These are phyloP conservation scores for Pogonognathellus flavescens DNA, from an alignment of 1,140 invertebrate species.

Conservation along the genomic window DNA sequence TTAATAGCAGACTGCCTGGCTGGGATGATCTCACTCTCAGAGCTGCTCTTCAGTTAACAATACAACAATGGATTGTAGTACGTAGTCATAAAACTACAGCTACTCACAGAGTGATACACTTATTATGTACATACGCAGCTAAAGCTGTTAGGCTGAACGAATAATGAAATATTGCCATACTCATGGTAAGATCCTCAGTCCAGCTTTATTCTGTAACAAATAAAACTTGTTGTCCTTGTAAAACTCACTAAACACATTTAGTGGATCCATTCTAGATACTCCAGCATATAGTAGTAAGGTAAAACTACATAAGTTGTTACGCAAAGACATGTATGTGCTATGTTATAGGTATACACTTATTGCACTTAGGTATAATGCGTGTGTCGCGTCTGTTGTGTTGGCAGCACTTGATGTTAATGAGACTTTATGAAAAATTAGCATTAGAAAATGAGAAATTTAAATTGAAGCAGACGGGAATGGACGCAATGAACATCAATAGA, in stretches of 20 bases:
- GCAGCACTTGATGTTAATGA: constrained; percentile 31
- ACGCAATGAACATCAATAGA: not conserved
- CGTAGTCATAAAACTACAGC: not conserved
- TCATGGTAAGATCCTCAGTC: not conserved
- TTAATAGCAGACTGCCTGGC: constrained; percentile 29
- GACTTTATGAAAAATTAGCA: constrained; percentile 25
- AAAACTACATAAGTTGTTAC: not conserved
- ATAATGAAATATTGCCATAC: not conserved
- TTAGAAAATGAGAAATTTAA: constrained; percentile 34
- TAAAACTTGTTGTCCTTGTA: constrained; percentile 44
- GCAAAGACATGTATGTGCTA: too few relatives aligned
- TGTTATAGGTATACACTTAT: not conserved
- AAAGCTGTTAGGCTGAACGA: too few relatives aligned
- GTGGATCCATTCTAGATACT: not conserved
- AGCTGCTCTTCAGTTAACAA: not conserved
- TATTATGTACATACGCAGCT: not conserved
- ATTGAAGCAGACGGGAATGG: constrained; percentile 4
- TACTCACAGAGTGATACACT: not conserved
- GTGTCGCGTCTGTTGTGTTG: not conserved
- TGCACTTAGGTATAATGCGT: not conserved
- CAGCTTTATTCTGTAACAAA: not conserved
- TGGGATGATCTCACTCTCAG: constrained; percentile 8
- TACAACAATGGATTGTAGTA: constrained; percentile 13
- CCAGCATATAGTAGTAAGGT: not conserved
- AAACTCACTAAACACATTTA: not conserved